Conservation (phyloP, 2,113 vertebrate species). For the Hystrix cristata region DNA sequence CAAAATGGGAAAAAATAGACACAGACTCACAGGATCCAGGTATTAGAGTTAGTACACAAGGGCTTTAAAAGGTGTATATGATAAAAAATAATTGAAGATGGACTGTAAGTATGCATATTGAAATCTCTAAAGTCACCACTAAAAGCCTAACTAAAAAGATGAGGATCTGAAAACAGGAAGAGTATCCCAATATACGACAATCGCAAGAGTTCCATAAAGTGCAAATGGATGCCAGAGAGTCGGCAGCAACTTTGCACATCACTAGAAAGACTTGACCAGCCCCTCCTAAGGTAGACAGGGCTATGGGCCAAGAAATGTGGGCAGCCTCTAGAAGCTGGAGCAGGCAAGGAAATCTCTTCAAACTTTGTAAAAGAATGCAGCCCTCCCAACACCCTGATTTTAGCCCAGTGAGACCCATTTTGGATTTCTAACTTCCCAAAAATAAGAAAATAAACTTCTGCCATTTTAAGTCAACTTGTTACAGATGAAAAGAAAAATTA, state of each 20-base stretch:
- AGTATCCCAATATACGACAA: neutral
- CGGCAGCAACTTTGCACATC: neutral
- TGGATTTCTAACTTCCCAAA: neutral
- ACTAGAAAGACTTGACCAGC: neutral
- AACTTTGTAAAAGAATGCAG: neutral
- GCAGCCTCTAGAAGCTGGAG: neutral
- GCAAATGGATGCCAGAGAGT: neutral
- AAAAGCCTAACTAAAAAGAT: conserved; percentile 20
- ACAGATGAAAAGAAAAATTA: neutral
- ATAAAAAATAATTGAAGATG: conserved; percentile 14
- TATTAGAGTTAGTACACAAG: neutral
- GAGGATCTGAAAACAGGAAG: neutral
- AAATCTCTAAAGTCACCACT: conserved; percentile 30
- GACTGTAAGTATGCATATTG: neutral
- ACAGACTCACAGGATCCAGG: neutral
- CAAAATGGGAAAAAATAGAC: neutral
- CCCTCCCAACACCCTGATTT: neutral
- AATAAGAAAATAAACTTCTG: neutral
- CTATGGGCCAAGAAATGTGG: neutral
- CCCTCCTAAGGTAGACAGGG: neutral
- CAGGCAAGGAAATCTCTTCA: neutral
- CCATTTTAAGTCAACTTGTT: conserved; percentile 7
- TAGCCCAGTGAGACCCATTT: neutral
- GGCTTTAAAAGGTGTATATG: neutral
- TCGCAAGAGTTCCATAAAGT: neutral